Evolutionary conservation across 2,113 vertebrate genomes (phyloP).

Genomic region (Sclerurus mexicanus): DNA sequence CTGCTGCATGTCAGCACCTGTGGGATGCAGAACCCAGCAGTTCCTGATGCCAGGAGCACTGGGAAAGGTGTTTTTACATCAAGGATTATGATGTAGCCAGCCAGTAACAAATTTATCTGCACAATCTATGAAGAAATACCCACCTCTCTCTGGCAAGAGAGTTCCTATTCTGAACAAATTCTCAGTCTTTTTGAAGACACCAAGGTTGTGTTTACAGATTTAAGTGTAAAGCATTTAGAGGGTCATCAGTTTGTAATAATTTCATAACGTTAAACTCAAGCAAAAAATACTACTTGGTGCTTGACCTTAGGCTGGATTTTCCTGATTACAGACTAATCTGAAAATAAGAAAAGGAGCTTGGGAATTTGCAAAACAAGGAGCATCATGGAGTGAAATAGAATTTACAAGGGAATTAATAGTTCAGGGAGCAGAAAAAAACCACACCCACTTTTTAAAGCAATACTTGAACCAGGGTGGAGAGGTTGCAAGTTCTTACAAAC

Average conservation of each 20-base stretch:
- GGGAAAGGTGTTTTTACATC: not conserved
- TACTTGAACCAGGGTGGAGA: conserved; percentile 25
- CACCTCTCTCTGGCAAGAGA: not conserved
- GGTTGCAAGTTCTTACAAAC: conserved; percentile 5
- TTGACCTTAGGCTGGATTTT: not conserved
- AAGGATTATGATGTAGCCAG: not conserved
- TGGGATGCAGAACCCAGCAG: not conserved
- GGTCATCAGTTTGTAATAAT: not conserved
- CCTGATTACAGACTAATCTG: not conserved
- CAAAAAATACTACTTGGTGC: not conserved
- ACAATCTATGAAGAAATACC: not conserved
- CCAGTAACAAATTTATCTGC: not conserved
- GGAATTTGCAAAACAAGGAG: conserved; percentile 37
- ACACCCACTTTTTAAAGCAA: conserved; percentile 2
- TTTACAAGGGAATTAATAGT: conserved; percentile 59
- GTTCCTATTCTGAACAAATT: not conserved
- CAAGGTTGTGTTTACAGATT: not conserved
- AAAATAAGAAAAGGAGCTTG: not conserved
- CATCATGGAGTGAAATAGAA: conserved; percentile 49
- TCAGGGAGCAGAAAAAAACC: not conserved
- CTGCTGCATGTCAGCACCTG: not conserved
- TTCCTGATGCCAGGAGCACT: not conserved
- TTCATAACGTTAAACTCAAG: not conserved
- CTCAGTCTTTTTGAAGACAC: not conserved
- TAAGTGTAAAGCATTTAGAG: not conserved